A percentile compares a stretch with the other conserved stretches of the same genome.
Evolutionary conservation across 2,113 vertebrate species (phyloP).

Genomic region (Macquaria ambigua): DNA sequence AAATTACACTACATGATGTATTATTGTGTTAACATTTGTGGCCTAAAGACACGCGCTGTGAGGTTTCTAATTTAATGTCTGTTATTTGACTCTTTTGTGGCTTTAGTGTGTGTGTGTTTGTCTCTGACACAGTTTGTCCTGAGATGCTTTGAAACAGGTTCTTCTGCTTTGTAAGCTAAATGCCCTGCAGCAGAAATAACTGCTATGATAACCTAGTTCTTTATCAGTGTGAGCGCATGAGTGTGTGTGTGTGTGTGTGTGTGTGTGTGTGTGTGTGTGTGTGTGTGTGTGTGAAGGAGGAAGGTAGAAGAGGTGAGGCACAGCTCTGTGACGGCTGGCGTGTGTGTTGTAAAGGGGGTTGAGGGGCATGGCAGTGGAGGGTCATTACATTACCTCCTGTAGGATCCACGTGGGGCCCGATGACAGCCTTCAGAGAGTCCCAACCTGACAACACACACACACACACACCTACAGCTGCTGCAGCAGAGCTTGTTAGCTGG

Average conservation of each 20-base stretch:
- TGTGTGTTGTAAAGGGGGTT: conserved; percentile 20
- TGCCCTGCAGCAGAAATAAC: conserved; percentile 62
- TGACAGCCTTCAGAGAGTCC: conserved; percentile 31
- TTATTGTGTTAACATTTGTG: conserved; percentile 16
- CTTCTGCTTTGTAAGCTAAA: conserved; percentile 66
- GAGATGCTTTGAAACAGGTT: conserved; percentile 52
- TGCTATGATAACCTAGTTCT: conserved; percentile 70
- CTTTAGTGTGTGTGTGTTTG: conserved; percentile 12
- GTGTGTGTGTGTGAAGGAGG: conserved; percentile 8
- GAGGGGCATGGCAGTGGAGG: conserved; percentile 32
- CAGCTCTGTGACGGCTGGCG: conserved; percentile 8
- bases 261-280: neutral
- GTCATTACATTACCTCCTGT: conserved; percentile 43
- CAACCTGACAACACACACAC: conserved; percentile 24
- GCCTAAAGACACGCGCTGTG: neutral
- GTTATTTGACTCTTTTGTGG: conserved; percentile 20
- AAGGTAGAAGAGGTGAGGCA: conserved; percentile 4
- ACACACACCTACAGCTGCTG: conserved; percentile 32
- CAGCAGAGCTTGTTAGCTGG: conserved; percentile 42
- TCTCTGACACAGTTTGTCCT: conserved; percentile 38
- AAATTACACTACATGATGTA: conserved; percentile 40
- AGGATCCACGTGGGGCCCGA: conserved; percentile 7
- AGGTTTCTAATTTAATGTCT: conserved; percentile 12
- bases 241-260: conserved; percentile 19
- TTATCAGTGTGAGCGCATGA: conserved; percentile 31